Base-by-base conservation (phyloP, 2,888 invertebrate genomes). In the Drosophila acutilabella region DNA sequence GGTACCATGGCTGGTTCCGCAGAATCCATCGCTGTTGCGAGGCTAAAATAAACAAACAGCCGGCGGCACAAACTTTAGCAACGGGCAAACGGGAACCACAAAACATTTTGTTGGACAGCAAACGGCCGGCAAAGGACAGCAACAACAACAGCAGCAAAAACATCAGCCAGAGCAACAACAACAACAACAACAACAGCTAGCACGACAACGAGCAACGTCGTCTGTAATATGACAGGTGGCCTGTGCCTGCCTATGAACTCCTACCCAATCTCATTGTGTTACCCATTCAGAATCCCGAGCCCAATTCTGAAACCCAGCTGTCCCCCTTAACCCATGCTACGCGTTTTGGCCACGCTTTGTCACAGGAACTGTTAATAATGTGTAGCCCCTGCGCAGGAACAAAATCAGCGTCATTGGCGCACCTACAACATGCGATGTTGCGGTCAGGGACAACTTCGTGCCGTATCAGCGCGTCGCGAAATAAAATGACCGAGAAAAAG, bases 341-440 rank as follows among this genome's bases (percentile, higher is more conserved):
- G 40, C 48, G 57, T 36, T 13, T 4, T 13, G 79, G 65, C 60
- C 66, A 71, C 66, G 80, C 86, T 79, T 79, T 84, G 87, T 87
- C 85, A 88, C 87, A 82, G 87, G 87, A 85, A 82, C 87, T 90
- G 89, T 89, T 90, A 88, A 81, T 86, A 90, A 83, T 90, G 86
- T 89, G 85, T 69, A 77, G 80, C 69, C 71, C 40, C 16, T 48
- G 45, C 40, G 77, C 80, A 86, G 88, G 85, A 84, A 88, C 86
- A 88, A 88, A 89, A 90, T 90, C 89, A 89, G 89, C 90, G 89
- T 88, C 90, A 90, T 90, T 89, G 90, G 89, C 90, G 88, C 90
- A 90, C 89, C 89, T 89, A 90, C 89, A 90, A 90, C 88, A 90
- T 90, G 90, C 90, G 87, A 89, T 89, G 90, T 90, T 89, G 90